Evolutionary conservation across 2,113 vertebrate genomes (phyloP), one percentile per base, ranked within the genome.

Genomic region (Xiphophorus hellerii): DNA sequence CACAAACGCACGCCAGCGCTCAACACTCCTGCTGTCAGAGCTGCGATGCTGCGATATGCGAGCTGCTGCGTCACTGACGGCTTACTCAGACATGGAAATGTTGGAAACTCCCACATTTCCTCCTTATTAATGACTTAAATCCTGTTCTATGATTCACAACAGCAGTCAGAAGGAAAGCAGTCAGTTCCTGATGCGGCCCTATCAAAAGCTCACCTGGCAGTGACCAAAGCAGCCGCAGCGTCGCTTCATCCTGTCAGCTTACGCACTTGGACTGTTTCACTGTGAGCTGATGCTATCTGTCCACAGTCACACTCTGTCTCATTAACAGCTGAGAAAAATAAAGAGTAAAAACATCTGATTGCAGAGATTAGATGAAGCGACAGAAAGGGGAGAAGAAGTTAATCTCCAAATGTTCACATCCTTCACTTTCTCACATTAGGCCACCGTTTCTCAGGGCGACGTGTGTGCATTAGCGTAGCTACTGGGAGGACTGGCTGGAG

Each of bases 301-400:
- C 60, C 20, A 6, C 64, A 83, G 69, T 74, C 51, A 35, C 81
- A 66, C 78, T 60, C 58, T 63, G 68, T 85, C 84, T 91, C 86
- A 88, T 90, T 88, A 87, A 81, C 70, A 75, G 76, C 69, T 76
- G 72, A 71, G 62, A 81, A 91, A 48, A 87, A 89, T 83, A 86
- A 78, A 87, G 73, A 73, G 83, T 64, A 48, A 79, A 80, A 84
- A 85, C 78, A 87, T 76, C 69, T 64, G 91, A 92, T 91, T 85
- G 76, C 2, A 83, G 28, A 88, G 89, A 90, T 84, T 67, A 90
- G 88, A 88, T 90, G 69, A 79, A 84, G 82, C 14, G 27, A 61
- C 35, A 73, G 4, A 27, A 12, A 71, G 10, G 66, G 8, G 20
- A 60, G 39, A 64, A 25, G 7, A 9, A 35, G 63, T 84, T 87